Evolutionary conservation across 2,888 invertebrate genomes (phyloP).

Genomic region (Coecobrya sp.): DNA sequence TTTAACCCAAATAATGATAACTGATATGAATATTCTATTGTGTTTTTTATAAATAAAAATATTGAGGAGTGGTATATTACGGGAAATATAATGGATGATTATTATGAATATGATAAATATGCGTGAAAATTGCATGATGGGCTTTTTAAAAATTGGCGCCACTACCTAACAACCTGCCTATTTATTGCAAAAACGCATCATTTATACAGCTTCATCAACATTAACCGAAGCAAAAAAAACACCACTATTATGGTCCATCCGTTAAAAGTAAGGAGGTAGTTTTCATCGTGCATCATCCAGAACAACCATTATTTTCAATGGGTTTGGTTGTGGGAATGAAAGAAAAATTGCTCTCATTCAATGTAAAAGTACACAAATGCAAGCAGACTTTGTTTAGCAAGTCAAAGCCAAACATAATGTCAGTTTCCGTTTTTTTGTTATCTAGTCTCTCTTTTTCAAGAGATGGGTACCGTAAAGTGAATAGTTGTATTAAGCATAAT

Average conservation of each 20-base stretch:
- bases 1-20: background rate
- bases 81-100: background rate
- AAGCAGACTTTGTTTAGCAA: background rate
- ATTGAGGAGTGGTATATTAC: background rate
- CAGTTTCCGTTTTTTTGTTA: slow-evolving; percentile 16
- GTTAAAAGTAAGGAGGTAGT: background rate
- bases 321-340: background rate
- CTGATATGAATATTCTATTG: background rate
- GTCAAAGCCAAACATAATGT: slow-evolving; percentile 17
- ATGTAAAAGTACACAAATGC: background rate
- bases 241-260: background rate
- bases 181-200: background rate
- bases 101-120: background rate
- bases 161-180: background rate
- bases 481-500: background rate
- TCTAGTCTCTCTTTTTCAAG: background rate
- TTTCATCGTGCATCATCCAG: background rate
- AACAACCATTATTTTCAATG: slow-evolving; percentile 10
- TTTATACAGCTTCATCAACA: background rate
- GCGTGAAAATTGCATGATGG: slow-evolving; percentile 1
- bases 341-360: slow-evolving; percentile 15
- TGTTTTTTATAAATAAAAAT: background rate
- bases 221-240: background rate
- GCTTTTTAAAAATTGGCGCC: slow-evolving; percentile 12
- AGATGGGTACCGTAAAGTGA: background rate